phyloP scores from a whole-genome alignment of 2,113 vertebrate genomes.

The Mobula birostris region DNA sequence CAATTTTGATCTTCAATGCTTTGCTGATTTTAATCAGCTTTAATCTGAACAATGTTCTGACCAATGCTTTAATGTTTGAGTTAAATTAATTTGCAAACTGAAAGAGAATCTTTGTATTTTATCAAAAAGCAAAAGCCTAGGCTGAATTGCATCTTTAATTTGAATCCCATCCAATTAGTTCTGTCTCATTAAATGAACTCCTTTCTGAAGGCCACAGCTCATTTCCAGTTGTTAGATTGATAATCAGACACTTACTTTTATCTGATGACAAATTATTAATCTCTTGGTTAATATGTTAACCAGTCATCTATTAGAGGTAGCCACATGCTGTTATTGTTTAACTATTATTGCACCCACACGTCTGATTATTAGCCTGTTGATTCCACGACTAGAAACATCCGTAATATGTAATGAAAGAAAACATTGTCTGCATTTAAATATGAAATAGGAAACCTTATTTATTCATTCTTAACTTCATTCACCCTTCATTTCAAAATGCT shows the following conservation, averaged over 20 bases:
- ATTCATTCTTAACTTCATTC: background rate
- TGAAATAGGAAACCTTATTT: background rate
- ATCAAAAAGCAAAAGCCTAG: background rate
- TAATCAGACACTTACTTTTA: background rate
- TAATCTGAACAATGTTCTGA: no score
- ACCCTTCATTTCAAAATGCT: background rate
- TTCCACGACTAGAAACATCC: background rate
- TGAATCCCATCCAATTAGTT: background rate
- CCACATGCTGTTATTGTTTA: background rate
- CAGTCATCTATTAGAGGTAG: background rate
- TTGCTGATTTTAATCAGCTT: no score
- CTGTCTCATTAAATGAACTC: background rate
- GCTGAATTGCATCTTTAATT: background rate
- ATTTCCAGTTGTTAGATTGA: background rate
- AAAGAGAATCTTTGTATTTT: background rate
- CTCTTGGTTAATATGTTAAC: background rate
- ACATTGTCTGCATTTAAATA: background rate
- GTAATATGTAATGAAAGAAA: background rate
- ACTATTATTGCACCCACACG: background rate
- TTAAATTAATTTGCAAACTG: no score
- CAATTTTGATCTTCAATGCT: no score
- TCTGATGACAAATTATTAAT: background rate
- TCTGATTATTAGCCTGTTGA: background rate
- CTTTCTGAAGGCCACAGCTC: background rate
- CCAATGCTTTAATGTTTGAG: no score